Conservation (phyloP, 2,797 vertebrate genomes). For the Halcyon leucocephala region DNA sequence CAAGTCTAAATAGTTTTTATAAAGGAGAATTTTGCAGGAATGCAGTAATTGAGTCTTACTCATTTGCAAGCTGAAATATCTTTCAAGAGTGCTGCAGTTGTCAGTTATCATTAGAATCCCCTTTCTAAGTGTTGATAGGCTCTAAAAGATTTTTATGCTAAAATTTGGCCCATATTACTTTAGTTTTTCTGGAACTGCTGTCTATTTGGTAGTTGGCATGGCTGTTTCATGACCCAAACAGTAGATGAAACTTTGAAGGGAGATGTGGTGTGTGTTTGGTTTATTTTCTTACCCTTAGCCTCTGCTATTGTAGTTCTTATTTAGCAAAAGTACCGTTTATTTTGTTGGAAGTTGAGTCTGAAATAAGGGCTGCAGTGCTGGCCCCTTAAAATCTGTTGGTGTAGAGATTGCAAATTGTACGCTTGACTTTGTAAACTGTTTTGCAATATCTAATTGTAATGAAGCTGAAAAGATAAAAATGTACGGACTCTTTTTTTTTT, state of each 20-base stretch:
- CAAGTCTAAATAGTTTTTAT: neutral
- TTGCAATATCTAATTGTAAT: constrained; percentile 36
- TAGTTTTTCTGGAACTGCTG: neutral
- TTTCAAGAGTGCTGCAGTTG: constrained; percentile 27
- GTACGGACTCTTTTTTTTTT: neutral
- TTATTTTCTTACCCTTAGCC: neutral
- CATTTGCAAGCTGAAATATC: neutral
- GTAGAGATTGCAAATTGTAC: constrained; percentile 7
- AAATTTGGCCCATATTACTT: neutral
- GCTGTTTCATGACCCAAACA: neutral
- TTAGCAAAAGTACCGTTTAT: neutral
- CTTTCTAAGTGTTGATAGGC: neutral
- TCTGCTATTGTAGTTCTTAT: neutral
- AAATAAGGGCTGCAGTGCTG: neutral
- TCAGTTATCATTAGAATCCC: constrained; percentile 7
- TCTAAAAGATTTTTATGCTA: constrained; percentile 1
- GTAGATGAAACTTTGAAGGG: neutral
- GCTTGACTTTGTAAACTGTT: constrained; percentile 33
- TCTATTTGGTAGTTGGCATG: neutral
- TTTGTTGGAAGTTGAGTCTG: neutral
- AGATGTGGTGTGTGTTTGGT: neutral
- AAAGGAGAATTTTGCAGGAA: constrained; percentile 6
- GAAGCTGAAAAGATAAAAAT: constrained; percentile 28
- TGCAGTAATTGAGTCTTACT: neutral
- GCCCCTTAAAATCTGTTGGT: constrained; percentile 52